phyloP scores from a whole-genome alignment of 2,888 invertebrate genomes.

The Nomada flava region DNA sequence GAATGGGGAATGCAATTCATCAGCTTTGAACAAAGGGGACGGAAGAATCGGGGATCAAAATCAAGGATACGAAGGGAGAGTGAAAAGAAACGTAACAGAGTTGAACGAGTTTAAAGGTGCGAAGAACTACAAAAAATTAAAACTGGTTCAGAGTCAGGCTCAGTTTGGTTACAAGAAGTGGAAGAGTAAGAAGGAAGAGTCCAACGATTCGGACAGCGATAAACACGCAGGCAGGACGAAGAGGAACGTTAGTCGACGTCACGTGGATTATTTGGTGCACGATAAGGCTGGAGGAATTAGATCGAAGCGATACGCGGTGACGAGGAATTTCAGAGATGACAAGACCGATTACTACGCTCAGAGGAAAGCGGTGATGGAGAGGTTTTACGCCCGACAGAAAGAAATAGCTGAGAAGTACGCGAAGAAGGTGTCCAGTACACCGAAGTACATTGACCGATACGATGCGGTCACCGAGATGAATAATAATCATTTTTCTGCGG shows the following conservation, averaged over 20 bases:
- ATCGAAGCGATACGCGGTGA: neutral
- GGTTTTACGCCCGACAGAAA: conserved; percentile 68
- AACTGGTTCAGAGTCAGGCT: conserved; percentile 5
- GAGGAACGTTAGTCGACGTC: conserved; percentile 4
- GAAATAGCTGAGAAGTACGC: conserved; percentile 66
- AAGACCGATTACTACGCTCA: conserved; percentile 69
- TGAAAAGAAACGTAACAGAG: neutral
- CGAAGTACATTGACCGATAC: neutral
- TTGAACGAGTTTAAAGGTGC: neutral
- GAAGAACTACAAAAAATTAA: conserved; percentile 30
- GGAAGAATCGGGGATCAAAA: too few species aligned
- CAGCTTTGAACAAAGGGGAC: neutral
- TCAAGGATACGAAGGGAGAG: neutral
- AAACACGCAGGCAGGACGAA: neutral
- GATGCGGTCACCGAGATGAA: neutral
- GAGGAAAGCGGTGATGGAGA: conserved; percentile 74
- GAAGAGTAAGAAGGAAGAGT: conserved; percentile 7
- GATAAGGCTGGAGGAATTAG: neutral
- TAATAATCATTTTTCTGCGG: neutral
- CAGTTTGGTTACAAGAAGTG: neutral
- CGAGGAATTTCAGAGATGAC: neutral
- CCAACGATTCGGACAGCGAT: neutral
- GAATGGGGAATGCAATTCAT: neutral
- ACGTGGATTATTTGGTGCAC: neutral
- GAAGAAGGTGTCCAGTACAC: neutral